Evolutionary conservation across 2,113 vertebrate species (phyloP).

Genomic region (Artemisiospiza belli): DNA sequence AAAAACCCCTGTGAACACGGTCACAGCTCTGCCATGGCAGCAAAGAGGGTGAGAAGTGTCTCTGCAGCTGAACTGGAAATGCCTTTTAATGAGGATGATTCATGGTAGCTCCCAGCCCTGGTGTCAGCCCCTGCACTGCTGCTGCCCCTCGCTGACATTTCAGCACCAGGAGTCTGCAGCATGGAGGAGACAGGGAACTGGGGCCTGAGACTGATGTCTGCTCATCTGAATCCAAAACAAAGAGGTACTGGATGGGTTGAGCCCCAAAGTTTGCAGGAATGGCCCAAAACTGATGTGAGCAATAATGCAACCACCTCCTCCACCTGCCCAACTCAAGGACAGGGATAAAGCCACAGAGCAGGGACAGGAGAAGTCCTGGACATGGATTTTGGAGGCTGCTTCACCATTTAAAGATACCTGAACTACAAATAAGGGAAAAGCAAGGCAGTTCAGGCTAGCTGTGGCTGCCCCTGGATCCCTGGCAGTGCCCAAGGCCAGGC

Average conservation of each 20-base stretch:
- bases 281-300: not conserved
- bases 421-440: not conserved
- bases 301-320: not conserved
- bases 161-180: not conserved
- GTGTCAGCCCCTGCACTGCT: not conserved
- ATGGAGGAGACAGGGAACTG: not conserved
- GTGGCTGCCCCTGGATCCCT: not conserved
- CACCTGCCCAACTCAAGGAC: fast-evolving
- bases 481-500: fast-evolving
- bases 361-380: not conserved
- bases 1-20: no score
- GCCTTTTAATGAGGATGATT: constrained; percentile 26
- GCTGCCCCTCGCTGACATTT: not conserved
- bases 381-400: not conserved
- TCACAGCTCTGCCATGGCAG: not conserved
- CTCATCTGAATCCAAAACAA: not conserved
- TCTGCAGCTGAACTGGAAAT: not conserved
- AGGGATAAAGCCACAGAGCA: not conserved
- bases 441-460: not conserved
- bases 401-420: not conserved
- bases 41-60: not conserved
- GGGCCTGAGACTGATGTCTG: not conserved
- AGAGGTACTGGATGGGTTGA: not conserved
- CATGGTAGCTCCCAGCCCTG: not conserved
- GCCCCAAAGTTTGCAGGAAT: not conserved